A percentile compares a stretch with the other conserved stretches of the same genome.
These are phyloP conservation scores for Hypotaenidia okinawae DNA, from an alignment of 2,797 vertebrate species.

Conservation along the genomic window DNA sequence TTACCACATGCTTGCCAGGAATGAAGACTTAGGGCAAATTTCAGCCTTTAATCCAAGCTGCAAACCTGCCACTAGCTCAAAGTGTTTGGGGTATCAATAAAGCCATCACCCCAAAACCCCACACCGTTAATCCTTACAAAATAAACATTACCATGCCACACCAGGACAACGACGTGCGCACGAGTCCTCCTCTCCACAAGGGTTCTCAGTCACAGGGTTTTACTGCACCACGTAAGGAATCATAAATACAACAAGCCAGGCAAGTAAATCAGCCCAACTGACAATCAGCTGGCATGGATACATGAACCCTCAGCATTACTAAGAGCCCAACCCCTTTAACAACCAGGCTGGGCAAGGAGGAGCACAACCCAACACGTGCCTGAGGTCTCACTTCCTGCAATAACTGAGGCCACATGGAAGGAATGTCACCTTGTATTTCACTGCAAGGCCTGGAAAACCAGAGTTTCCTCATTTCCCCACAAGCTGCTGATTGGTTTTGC, in stretches of 20 bases:
- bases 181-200: not conserved
- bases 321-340: not conserved
- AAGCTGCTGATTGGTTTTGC: not conserved
- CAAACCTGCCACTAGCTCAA: not conserved
- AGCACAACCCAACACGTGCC: not conserved
- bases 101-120: too few species aligned
- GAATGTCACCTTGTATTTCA: not conserved
- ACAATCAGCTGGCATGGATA: not conserved
- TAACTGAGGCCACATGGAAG: not conserved
- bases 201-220: not conserved
- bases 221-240: not conserved
- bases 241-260: not conserved
- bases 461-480: not conserved
- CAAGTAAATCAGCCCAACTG: not conserved
- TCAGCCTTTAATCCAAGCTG: not conserved
- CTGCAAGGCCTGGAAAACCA: not conserved
- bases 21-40: not conserved
- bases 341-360: not conserved
- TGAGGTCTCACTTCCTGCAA: not conserved
- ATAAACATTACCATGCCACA: not conserved
- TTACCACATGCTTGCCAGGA: not conserved
- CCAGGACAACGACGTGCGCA: fast-evolving
- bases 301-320: not conserved
- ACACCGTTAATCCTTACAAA: too few species aligned
- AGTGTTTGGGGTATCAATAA: not conserved